phyloP scores from a whole-genome alignment of 2,888 invertebrate genomes.

The Cephus rjabovi region DNA sequence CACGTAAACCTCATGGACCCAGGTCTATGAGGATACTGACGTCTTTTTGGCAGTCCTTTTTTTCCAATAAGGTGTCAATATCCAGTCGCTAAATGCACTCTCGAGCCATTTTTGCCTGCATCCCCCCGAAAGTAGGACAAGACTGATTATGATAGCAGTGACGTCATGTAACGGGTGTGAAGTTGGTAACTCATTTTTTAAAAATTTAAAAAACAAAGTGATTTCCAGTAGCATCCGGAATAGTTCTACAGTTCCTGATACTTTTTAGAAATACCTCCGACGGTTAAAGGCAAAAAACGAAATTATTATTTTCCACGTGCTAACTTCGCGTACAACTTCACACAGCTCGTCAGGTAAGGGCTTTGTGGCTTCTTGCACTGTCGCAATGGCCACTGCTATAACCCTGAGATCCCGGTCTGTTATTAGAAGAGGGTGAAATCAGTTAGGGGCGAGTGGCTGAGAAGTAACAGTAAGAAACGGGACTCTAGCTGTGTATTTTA shows the following conservation, averaged over 20 bases:
- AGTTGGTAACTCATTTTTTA: too few species aligned
- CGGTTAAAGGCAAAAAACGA: too few species aligned
- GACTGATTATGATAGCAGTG: not conserved
- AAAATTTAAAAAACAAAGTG: too few species aligned
- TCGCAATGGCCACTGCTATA: not conserved
- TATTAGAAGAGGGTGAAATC: not conserved
- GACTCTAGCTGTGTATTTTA: not conserved
- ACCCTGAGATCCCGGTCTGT: not conserved
- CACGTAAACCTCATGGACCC: not conserved
- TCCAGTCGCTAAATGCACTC: not conserved
- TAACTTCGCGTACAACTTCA: too few species aligned
- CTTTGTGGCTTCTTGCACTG: not conserved
- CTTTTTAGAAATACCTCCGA: too few species aligned
- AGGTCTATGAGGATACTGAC: not conserved
- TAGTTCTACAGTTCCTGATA: too few species aligned
- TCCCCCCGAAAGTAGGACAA: not conserved
- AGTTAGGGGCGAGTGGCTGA: not conserved
- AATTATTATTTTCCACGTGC: too few species aligned
- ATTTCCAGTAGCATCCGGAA: too few species aligned
- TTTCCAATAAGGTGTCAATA: not conserved
- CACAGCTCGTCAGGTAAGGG: too few species aligned
- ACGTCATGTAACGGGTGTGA: not conserved
- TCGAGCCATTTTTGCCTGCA: not conserved
- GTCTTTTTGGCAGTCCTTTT: not conserved
- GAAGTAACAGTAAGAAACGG: not conserved